These are phyloP conservation scores for Taxidea taxus DNA, from an alignment of 2,113 vertebrate species.

Conservation along the genomic window DNA sequence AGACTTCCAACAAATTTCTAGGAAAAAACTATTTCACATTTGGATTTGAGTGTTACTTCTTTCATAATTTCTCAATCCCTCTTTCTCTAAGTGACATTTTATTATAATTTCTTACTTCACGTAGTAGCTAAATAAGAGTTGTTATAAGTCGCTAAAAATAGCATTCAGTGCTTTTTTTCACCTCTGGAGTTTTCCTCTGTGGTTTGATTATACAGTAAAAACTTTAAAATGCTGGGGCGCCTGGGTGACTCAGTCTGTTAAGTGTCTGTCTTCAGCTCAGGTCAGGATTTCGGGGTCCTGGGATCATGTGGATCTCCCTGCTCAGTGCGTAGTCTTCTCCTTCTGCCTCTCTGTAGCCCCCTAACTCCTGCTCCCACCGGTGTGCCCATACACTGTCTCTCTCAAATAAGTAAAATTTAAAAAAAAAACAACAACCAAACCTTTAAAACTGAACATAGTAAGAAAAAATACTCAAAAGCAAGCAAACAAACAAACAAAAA, in stretches of 20 bases:
- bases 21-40: background rate
- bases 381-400: background rate
- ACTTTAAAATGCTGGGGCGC: background rate
- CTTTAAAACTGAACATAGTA: background rate
- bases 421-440: background rate
- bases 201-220: background rate
- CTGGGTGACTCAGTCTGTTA: background rate
- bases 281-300: background rate
- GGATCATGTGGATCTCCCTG: background rate
- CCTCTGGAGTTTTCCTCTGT: background rate
- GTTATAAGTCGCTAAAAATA: background rate
- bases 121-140: background rate
- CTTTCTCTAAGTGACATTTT: background rate
- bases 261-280: background rate
- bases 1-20: background rate
- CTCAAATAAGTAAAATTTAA: background rate
- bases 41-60: slow-evolving; percentile 5
- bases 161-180: background rate
- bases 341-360: background rate
- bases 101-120: background rate
- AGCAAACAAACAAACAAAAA: background rate
- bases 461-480: background rate
- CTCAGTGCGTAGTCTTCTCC: background rate
- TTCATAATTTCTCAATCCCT: background rate
- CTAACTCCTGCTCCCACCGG: background rate